These are phyloP conservation scores for Bacillus rossius DNA, from an alignment of 1,140 invertebrate species.

Conservation along the genomic window DNA sequence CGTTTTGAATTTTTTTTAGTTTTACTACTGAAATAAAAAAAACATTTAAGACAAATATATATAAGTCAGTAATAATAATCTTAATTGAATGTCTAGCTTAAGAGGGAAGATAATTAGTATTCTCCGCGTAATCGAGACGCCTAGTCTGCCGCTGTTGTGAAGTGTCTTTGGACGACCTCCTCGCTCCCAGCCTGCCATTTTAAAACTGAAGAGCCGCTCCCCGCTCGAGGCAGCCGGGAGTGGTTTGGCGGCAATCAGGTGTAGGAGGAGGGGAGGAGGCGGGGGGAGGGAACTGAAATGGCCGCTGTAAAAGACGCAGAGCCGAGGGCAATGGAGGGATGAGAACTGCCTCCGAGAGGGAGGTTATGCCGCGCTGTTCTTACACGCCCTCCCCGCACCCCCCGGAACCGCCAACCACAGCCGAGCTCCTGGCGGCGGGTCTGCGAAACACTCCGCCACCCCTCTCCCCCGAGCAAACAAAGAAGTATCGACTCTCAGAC, in stretches of 20 bases:
- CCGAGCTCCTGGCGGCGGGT: no score
- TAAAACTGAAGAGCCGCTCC: not conserved
- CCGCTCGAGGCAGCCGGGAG: not conserved
- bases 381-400: not conserved
- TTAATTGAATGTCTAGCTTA: no score
- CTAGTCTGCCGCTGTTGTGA: not conserved
- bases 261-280: not conserved
- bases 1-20: no score
- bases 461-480: not conserved
- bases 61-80: no score
- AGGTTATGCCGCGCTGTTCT: not conserved
- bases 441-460: no score
- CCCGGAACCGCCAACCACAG: not conserved
- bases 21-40: no score
- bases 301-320: not conserved
- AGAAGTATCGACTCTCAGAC: constrained; percentile 4
- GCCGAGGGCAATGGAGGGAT: not conserved
- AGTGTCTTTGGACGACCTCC: no score
- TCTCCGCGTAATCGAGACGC: no score
- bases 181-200: not conserved
- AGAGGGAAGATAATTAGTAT: no score
- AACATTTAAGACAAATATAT: no score
- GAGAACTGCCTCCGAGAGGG: not conserved
- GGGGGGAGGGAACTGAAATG: not conserved
- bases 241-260: not conserved